Percentiles rank a stretch among this genome's conserved stretches.
phyloP scores from a whole-genome alignment of 2,888 invertebrate genomes.

The Blastobasis lacticolella region DNA sequence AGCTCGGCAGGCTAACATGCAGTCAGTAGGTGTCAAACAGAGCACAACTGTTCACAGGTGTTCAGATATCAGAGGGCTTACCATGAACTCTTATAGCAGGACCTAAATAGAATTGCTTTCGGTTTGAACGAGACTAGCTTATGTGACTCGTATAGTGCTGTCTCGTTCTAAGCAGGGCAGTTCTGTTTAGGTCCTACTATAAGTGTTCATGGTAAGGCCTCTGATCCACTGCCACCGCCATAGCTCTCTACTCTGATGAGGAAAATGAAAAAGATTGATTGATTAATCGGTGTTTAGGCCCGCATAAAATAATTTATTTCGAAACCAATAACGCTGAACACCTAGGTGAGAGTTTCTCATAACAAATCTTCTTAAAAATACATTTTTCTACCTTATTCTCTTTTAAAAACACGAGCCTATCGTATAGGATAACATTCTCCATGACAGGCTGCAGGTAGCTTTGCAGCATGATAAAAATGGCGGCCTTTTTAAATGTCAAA shows the following conservation, averaged over 20 bases:
- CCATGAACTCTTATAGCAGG: too few relatives aligned
- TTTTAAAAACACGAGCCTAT: constrained; percentile 47
- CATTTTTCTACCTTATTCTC: constrained; percentile 43
- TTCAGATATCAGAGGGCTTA: too few relatives aligned
- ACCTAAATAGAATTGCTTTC: not conserved
- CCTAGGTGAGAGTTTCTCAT: constrained; percentile 78
- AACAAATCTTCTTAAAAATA: constrained; percentile 71
- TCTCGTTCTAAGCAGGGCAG: not conserved
- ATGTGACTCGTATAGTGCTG: not conserved
- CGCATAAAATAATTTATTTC: constrained; percentile 39
- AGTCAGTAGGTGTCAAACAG: too few relatives aligned
- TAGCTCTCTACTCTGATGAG: not conserved
- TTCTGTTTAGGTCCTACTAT: too few relatives aligned
- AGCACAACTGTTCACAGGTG: too few relatives aligned
- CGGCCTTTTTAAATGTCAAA: constrained; percentile 37
- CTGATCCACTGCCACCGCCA: not conserved
- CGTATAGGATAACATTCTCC: constrained; percentile 54
- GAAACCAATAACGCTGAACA: constrained; percentile 75
- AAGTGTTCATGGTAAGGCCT: too few relatives aligned
- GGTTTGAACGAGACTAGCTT: not conserved
- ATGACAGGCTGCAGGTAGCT: constrained; percentile 46
- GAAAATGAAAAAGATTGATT: not conserved
- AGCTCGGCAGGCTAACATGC: too few relatives aligned
- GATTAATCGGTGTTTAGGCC: not conserved
- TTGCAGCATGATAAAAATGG: constrained; percentile 48